Base-by-base conservation (phyloP, 2,113 vertebrate species). In the Heloderma charlesbogerti region DNA sequence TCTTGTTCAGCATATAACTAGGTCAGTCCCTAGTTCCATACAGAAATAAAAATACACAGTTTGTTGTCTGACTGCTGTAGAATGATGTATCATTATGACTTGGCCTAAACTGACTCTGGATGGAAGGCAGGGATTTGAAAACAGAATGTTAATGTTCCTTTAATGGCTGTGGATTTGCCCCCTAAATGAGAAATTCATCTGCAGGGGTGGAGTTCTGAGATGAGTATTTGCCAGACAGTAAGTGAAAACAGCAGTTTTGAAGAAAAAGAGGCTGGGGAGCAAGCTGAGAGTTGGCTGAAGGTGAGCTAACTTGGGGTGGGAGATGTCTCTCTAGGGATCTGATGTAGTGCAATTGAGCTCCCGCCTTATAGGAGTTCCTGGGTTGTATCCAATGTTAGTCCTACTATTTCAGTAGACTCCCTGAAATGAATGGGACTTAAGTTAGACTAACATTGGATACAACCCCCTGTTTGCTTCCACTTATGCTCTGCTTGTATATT, bases 251-350 rank as follows among this genome's bases (percentile, higher is more conserved):
- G 67, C 31, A 71, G 48, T 86, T 51, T 72, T 48, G 45, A 72
- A 54, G 84, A 72, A 43, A 45, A 40, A 69, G 43, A 86, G 66
- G 29, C 67, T 72, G 31, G 13, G 31, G 63, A 85, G 45, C 84
- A 86, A 72, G 57, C 81, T 83, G 81, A 25, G 81, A 83, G n/a
- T 63, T 60, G 57, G n/a, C 81, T 83, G n/a, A 83, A 63, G 69
- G 31, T 74, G 48, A 86, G 72, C 13, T 31, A 72, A 20, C 2
- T 51, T 48, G 45, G 69, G 45, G 51, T 74, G 31, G 3, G 45
- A 37, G 31, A 20, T 51, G 45, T 71, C 20, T 86, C 67, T 27
- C 84, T 72, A 54, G 67, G 67, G 18, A 86, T 86, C 31, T n/a
- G 69, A 54, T 54, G 34, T 9, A 12, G 45, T 37, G 20, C 29